These are phyloP conservation scores for Rhea americana DNA, from an alignment of 2,113 vertebrate species.

Conservation along the genomic window DNA sequence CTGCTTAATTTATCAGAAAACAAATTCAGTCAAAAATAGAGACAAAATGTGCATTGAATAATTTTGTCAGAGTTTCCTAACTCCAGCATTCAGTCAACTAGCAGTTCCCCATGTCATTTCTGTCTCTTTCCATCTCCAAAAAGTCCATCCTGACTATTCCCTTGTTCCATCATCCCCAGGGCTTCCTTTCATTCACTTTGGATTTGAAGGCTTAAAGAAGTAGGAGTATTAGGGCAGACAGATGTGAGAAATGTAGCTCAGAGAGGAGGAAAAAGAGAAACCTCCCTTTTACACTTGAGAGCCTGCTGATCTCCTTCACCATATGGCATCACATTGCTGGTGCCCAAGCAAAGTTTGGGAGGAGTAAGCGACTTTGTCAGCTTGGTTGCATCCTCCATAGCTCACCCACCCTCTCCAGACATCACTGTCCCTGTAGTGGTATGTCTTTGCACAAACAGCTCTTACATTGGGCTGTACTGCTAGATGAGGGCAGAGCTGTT, in stretches of 20 bases:
- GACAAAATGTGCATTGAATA: neutral
- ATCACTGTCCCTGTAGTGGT: neutral
- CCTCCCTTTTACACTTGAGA: neutral
- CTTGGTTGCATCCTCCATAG: constrained; percentile 5
- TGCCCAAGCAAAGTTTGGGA: constrained; percentile 3
- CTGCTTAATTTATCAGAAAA: neutral
- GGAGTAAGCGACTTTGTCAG: constrained; percentile 25
- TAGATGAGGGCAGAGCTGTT: neutral
- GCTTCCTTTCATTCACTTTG: constrained; percentile 36
- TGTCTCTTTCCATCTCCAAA: neutral
- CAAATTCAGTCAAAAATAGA: neutral
- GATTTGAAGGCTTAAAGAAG: neutral
- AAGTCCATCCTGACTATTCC: neutral
- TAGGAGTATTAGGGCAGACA: neutral
- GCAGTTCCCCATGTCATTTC: neutral
- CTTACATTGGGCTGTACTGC: neutral
- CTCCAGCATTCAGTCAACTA: neutral
- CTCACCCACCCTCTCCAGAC: neutral
- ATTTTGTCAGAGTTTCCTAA: neutral
- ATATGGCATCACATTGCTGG: neutral
- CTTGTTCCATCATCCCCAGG: neutral
- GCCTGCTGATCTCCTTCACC: neutral
- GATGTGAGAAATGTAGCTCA: neutral
- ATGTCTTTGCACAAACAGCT: neutral
- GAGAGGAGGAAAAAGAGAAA: neutral